A percentile compares a stretch with the other conserved stretches of the same genome.
Evolutionary conservation across 2,797 vertebrate genomes (phyloP).

Genomic region (Synaphobranchus kaupii): DNA sequence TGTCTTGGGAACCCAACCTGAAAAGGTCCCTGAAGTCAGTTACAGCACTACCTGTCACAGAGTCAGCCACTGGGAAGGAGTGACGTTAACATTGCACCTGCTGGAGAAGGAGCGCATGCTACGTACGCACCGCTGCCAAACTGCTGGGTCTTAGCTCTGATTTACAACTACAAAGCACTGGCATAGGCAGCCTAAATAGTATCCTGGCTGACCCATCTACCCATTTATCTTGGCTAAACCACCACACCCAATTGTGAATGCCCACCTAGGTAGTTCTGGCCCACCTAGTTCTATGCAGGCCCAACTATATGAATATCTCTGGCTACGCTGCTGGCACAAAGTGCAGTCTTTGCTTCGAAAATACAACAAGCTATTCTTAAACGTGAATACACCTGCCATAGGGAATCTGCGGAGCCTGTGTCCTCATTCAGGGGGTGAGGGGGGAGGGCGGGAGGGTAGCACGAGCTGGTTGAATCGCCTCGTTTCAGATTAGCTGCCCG

Average conservation of each 20-base stretch:
- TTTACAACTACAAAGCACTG: not conserved
- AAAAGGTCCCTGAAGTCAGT: not conserved
- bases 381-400: not conserved
- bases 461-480: not conserved
- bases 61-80: constrained; percentile 17
- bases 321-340: not conserved
- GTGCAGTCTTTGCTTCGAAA: not conserved
- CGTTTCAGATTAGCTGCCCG: not conserved
- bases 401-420: not conserved
- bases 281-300: not conserved
- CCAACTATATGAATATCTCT: not conserved
- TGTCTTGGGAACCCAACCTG: too few species aligned
- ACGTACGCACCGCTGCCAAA: not conserved
- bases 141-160: not conserved
- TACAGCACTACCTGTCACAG: constrained; percentile 26
- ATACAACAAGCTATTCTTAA: not conserved
- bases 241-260: not conserved
- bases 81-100: constrained; percentile 13
- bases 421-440: not conserved
- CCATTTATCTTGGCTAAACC: too few species aligned
- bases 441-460: not conserved
- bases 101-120: not conserved
- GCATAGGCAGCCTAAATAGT: not conserved
- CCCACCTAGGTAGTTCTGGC: not conserved
- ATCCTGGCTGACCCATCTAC: too few species aligned